phyloP scores from a whole-genome alignment of 2,113 vertebrate species.

The Chloropsis cyanopogon region DNA sequence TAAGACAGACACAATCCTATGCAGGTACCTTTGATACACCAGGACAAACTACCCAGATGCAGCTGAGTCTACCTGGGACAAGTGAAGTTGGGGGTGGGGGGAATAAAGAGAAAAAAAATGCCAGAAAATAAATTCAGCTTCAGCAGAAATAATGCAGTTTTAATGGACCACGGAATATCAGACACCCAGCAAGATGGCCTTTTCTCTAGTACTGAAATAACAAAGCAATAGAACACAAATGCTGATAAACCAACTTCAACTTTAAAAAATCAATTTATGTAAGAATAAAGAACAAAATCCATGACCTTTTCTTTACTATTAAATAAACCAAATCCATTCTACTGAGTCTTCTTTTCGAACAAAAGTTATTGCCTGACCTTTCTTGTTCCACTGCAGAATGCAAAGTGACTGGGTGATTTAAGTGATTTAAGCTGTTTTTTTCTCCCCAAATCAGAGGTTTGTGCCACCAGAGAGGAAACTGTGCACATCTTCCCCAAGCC shows the following conservation, averaged over 20 bases:
- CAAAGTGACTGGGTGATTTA: background rate
- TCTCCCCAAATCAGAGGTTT: background rate
- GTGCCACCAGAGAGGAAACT: background rate
- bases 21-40: background rate
- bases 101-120: background rate
- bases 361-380: conserved; percentile 48
- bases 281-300: conserved; percentile 35
- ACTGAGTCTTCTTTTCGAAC: conserved; percentile 1
- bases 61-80: background rate
- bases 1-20: background rate
- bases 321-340: conserved; percentile 29
- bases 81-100: fast-evolving
- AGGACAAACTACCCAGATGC: background rate
- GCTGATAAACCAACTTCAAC: conserved; percentile 34
- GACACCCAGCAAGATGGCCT: conserved; percentile 12
- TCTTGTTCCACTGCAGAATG: background rate
- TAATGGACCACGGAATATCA: background rate
- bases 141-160: background rate
- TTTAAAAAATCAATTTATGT: conserved; percentile 24
- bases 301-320: conserved; percentile 49
- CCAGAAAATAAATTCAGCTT: background rate
- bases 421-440: background rate
- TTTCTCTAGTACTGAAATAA: conserved; percentile 25
- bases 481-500: background rate
- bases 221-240: background rate